Evolutionary conservation across 1,140 invertebrate genomes (phyloP).

Genomic region (Arctopsyche grandis): DNA sequence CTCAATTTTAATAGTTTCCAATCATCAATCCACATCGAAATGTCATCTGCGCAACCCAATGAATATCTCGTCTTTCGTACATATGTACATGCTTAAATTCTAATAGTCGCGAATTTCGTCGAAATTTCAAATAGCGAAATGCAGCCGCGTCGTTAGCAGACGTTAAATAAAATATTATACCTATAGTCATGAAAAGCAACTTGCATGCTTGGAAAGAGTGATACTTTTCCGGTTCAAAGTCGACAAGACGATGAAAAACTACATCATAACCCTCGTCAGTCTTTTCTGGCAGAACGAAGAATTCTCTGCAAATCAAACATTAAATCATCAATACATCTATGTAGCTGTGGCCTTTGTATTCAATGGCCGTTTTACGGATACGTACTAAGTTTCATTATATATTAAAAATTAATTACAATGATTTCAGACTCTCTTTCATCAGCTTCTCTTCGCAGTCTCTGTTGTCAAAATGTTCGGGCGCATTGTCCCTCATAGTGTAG

Average conservation of each 20-base stretch:
- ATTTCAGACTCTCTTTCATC: slow-evolving; percentile 59
- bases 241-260: slow-evolving; percentile 70
- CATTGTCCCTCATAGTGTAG: slow-evolving; percentile 66
- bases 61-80: too few species aligned
- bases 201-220: slow-evolving; percentile 69
- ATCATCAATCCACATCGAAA: too few species aligned
- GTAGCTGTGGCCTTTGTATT: background rate
- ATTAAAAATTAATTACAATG: slow-evolving; percentile 57
- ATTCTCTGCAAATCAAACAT: slow-evolving; percentile 62
- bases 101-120: background rate
- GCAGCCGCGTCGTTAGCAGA: background rate
- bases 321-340: slow-evolving; percentile 1
- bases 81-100: too few species aligned
- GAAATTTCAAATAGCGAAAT: too few species aligned
- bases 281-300: slow-evolving; percentile 66
- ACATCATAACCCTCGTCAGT: slow-evolving; percentile 70
- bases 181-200: slow-evolving; percentile 72
- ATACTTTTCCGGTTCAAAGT: slow-evolving; percentile 69
- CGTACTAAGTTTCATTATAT: too few species aligned
- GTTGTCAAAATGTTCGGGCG: slow-evolving; percentile 70
- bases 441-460: slow-evolving; percentile 60
- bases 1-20: too few species aligned
- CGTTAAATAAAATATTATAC: slow-evolving; percentile 52
- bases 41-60: too few species aligned
- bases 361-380: slow-evolving; percentile 1